These are phyloP conservation scores for Lota lota DNA, from an alignment of 2,113 vertebrate genomes.

Conservation along the genomic window DNA sequence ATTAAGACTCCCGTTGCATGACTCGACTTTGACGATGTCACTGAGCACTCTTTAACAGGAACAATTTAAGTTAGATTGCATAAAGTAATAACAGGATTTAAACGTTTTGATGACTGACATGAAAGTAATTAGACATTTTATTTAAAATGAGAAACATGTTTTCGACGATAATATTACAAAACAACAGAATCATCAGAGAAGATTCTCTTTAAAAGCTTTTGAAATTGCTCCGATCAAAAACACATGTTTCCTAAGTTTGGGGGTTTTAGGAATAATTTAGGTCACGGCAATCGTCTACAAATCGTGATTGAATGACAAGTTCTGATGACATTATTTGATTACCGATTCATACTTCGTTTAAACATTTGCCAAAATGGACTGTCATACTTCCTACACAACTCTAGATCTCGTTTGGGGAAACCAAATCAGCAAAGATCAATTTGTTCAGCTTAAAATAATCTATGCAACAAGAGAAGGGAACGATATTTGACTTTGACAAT, in stretches of 20 bases:
- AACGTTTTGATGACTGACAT: too few relatives aligned
- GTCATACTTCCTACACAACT: conserved; percentile 15
- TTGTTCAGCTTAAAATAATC: conserved; percentile 47
- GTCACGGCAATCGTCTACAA: conserved; percentile 19
- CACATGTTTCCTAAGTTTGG: conserved; percentile 18
- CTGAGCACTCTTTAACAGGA: too few relatives aligned
- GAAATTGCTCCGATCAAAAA: conserved; percentile 13
- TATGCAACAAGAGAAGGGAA: conserved; percentile 17
- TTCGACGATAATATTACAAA: conserved; percentile 12
- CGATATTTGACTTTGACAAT: not conserved
- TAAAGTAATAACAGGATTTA: too few relatives aligned
- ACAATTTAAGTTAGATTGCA: too few relatives aligned
- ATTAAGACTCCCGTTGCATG: too few relatives aligned
- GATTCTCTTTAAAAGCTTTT: not conserved
- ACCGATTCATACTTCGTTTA: conserved; percentile 15
- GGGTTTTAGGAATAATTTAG: conserved; percentile 22
- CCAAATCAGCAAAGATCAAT: conserved; percentile 42
- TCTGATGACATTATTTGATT: conserved; percentile 7
- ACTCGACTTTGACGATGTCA: too few relatives aligned
- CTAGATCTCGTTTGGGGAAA: conserved; percentile 29
- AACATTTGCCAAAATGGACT: conserved; percentile 13
- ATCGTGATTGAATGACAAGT: conserved; percentile 8
- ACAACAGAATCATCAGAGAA: conserved; percentile 26
- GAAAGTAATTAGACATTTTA: too few relatives aligned
- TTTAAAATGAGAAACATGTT: not conserved